Evolutionary conservation across 2,888 invertebrate species (phyloP).

Genomic region (Cosmia trapezina): DNA sequence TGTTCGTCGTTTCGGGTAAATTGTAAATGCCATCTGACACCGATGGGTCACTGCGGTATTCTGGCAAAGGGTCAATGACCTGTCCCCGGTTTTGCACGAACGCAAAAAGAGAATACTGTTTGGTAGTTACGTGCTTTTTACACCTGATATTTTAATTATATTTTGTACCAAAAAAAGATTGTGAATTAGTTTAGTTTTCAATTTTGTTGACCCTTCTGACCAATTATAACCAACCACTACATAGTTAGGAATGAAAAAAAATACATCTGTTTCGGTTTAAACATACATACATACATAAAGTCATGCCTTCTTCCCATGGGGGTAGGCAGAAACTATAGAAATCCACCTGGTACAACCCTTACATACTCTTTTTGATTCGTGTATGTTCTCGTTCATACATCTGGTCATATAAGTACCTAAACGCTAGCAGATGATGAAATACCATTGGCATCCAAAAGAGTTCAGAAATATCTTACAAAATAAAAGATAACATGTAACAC

Average conservation of each 20-base stretch:
- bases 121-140: background rate
- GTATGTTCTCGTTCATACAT: background rate
- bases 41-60: slow-evolving; percentile 45
- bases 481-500: slow-evolving; percentile 30
- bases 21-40: slow-evolving; percentile 53
- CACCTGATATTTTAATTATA: background rate
- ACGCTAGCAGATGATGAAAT: background rate
- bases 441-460: background rate
- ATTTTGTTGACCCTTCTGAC: background rate
- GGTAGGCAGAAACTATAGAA: background rate
- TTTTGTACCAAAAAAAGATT: background rate
- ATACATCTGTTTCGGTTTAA: background rate
- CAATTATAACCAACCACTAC: background rate
- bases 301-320: background rate
- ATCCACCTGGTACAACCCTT: background rate
- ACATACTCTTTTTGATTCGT: background rate
- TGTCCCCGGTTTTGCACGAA: slow-evolving; percentile 5
- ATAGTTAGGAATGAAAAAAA: background rate
- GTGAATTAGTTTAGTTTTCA: background rate
- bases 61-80: slow-evolving; percentile 21
- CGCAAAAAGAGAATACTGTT: background rate
- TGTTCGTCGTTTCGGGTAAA: slow-evolving; percentile 38
- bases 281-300: background rate
- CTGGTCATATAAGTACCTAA: background rate
- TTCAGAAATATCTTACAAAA: slow-evolving; percentile 37